Base-by-base conservation (phyloP, 1,140 invertebrate species). In the Macrosteles quadrilineatus region DNA sequence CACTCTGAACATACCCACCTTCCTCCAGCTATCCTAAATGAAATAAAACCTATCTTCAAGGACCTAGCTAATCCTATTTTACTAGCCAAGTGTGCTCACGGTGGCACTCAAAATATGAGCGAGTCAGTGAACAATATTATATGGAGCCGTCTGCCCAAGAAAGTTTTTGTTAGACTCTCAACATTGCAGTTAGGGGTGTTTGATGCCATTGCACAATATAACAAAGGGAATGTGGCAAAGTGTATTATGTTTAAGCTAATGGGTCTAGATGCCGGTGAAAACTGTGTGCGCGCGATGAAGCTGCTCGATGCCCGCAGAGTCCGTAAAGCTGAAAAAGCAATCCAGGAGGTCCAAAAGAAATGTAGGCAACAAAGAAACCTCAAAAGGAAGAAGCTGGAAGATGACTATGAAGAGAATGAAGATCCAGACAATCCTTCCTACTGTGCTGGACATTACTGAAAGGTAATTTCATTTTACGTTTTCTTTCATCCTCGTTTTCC, bases 51-150 rank as follows among this genome's bases (percentile, higher is more conserved):
- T 23, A 67, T 67, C 17, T 67, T 47, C 25, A 45, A 40, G 64
- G 64, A 67, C 40, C 64, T 47, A 11, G 9, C 62, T 1, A 36
- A 59, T 12, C 43, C 65, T n/a, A 45, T 59, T 17, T 25, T 66
- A 1, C 32, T 68, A 6, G 4, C 68, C 64, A 67, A 70, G 27
- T 75, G 75, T 67, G 25, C 71, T 1, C 50, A 64, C 23, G 73
- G 71, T 14, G 68, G 63, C 9, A 74, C 71, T 32, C 72, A 76
- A 67, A 76, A 76, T 36, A 53, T 64, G 1, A 74, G 72, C 66
- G 74, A 75, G 53, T 68, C 70, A 36, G 40, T 76, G 11, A 70
- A 76, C 66, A 66, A 47, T 45, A 45, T 73, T 47, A 74, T 76
- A 63, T 76, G 73, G 76, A 53, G 68, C 12, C 66, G 32, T 31